Conservation (phyloP, 2,797 vertebrate species). For the Sorex maritimensis region DNA sequence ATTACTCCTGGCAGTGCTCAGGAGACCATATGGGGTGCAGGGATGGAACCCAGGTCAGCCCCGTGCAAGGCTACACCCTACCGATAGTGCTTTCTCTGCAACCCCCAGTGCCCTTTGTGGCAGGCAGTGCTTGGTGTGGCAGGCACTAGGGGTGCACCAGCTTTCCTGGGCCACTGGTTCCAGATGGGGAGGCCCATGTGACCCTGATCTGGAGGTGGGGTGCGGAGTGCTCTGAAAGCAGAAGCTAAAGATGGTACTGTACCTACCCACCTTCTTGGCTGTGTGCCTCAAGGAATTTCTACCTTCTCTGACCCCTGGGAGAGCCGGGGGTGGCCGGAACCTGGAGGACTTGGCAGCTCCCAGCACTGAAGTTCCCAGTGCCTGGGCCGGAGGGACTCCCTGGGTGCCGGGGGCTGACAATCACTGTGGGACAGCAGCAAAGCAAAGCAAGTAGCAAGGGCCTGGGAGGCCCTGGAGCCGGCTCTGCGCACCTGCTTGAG, state of each 20-base stretch:
- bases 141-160: background rate
- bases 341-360: background rate
- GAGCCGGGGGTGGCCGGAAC: background rate
- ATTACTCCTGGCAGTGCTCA: no score
- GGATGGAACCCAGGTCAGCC: no score
- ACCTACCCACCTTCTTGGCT: constrained; percentile 5
- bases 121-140: background rate
- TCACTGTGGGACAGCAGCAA: constrained; percentile 76
- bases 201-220: background rate
- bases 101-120: background rate
- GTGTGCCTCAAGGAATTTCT: constrained; percentile 8
- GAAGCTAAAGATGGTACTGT: constrained; percentile 17
- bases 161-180: background rate
- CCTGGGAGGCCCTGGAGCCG: background rate
- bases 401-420: background rate
- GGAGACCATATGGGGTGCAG: no score
- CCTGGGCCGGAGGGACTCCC: background rate
- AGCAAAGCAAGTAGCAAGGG: constrained; percentile 90
- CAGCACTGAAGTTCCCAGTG: background rate
- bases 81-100: no score
- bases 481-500: constrained; percentile 91
- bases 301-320: background rate
- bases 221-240: background rate
- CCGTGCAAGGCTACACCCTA: no score
- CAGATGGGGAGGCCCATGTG: background rate